Evolutionary conservation across 1,140 invertebrate genomes (phyloP).

Genomic region (Hermetia illucens): DNA sequence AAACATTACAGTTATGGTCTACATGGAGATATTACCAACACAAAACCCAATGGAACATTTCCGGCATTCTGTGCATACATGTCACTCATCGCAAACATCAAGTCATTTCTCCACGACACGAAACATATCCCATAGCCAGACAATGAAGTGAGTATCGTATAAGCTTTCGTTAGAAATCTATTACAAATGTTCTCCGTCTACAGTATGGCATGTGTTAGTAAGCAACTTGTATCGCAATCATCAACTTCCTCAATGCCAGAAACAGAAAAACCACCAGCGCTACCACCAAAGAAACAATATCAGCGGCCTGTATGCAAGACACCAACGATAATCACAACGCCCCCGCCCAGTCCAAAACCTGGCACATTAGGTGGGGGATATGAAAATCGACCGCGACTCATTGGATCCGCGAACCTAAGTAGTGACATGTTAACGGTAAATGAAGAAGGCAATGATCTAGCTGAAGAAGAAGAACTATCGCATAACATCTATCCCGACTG

Average conservation of each 20-base stretch:
- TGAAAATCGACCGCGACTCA: background rate
- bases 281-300: constrained; percentile 53
- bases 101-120: constrained; percentile 15
- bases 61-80: constrained; percentile 69
- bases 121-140: constrained; percentile 28
- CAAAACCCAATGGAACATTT: constrained; percentile 53
- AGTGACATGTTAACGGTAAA: constrained; percentile 22
- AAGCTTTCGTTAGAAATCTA: background rate
- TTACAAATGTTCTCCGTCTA: no score
- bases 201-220: constrained; percentile 3
- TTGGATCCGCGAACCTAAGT: constrained; percentile 17
- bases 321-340: constrained; percentile 19
- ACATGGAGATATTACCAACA: constrained; percentile 80
- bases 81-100: constrained; percentile 43
- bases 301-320: constrained; percentile 12
- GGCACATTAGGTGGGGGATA: constrained; percentile 3
- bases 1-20: constrained; percentile 70
- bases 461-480: constrained; percentile 5
- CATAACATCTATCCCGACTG: background rate
- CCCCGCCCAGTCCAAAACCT: constrained; percentile 26
- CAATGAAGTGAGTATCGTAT: constrained; percentile 22
- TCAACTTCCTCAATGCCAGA: constrained; percentile 9
- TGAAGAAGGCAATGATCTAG: constrained; percentile 17
- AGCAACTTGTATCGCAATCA: constrained; percentile 1
- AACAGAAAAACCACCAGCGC: constrained; percentile 48